Percentiles rank a stretch among this genome's conserved stretches.
Evolutionary conservation across 2,797 vertebrate species (phyloP).

Genomic region (Pseudochirops corinnae): DNA sequence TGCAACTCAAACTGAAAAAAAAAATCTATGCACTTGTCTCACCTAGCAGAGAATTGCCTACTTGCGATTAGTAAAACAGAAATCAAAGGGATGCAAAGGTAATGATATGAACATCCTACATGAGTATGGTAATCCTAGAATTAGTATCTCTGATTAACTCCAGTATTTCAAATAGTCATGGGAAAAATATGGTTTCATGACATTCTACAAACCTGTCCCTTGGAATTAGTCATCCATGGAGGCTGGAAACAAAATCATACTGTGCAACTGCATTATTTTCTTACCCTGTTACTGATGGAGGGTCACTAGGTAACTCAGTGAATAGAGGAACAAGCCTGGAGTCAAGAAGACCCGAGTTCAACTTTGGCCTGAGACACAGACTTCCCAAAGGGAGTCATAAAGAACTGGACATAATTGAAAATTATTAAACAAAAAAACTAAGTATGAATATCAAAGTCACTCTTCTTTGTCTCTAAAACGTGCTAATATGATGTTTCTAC

Average conservation of each 20-base stretch:
- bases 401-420: neutral
- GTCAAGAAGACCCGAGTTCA: neutral
- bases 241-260: neutral
- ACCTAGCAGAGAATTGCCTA: neutral
- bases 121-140: neutral
- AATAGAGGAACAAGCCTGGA: neutral
- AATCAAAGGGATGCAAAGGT: neutral
- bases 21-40: neutral
- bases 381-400: neutral
- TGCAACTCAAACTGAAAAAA: constrained; percentile 34
- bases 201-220: neutral
- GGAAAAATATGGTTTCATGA: neutral
- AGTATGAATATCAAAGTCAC: neutral
- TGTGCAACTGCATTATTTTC: neutral
- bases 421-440: neutral
- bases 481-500: neutral
- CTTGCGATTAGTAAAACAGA: neutral
- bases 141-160: neutral
- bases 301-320: neutral
- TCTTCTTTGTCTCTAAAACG: neutral
- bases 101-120: neutral
- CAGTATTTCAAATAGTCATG: neutral
- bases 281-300: neutral
- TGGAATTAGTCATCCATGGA: neutral
- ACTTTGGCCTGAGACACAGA: neutral